Evolutionary conservation across 2,888 invertebrate species (phyloP).

Genomic region (Diaprepes abbreviatus): DNA sequence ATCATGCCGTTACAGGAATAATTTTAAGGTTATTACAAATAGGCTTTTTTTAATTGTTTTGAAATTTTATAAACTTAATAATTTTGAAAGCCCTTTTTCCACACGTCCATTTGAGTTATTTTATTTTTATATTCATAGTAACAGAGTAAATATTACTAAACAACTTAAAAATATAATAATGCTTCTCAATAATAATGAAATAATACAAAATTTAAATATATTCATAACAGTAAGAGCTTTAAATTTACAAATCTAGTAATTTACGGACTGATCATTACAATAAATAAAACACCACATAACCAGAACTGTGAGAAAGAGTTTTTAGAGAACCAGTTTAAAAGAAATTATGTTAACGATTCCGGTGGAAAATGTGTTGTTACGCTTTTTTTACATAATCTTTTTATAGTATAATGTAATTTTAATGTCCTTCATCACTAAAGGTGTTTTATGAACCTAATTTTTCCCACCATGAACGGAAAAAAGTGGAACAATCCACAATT

Average conservation of each 20-base stretch:
- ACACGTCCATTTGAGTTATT: too few species aligned
- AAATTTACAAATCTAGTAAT: neutral
- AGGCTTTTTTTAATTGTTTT: too few species aligned
- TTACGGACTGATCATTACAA: constrained; percentile 3
- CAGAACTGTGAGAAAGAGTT: constrained; percentile 7
- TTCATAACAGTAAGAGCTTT: neutral
- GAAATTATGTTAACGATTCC: constrained; percentile 9
- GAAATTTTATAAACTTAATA: too few species aligned
- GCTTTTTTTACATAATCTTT: constrained; percentile 7
- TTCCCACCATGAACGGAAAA: neutral
- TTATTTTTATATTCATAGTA: too few species aligned
- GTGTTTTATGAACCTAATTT: neutral
- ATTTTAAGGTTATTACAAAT: too few species aligned
- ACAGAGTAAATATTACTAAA: too few species aligned
- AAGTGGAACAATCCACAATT: too few species aligned
- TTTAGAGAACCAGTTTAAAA: constrained; percentile 3
- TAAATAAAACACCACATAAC: constrained; percentile 11
- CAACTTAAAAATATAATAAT: too few species aligned
- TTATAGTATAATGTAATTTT: constrained; percentile 8
- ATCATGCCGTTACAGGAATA: too few species aligned
- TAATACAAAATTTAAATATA: neutral
- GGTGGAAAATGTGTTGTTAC: constrained; percentile 3
- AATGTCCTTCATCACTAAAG: neutral
- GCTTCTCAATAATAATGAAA: neutral
- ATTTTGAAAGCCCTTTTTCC: too few species aligned